These are phyloP conservation scores for Carcina quercana DNA, from an alignment of 2,888 invertebrate genomes.

Conservation along the genomic window DNA sequence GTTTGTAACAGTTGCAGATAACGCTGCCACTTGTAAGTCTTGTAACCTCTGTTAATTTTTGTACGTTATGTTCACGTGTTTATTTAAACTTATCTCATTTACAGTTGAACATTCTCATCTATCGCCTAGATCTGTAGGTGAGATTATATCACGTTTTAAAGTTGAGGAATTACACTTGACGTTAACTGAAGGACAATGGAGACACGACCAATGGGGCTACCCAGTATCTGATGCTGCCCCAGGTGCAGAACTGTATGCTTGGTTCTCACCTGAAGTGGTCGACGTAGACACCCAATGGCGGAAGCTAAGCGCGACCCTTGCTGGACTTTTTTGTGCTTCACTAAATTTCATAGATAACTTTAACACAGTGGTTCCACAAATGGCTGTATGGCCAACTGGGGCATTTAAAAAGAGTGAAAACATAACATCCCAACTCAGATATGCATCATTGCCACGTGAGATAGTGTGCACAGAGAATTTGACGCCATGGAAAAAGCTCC, in stretches of 20 bases:
- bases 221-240: conserved; percentile 92
- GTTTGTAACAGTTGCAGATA: conserved; percentile 87
- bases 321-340: conserved; percentile 97
- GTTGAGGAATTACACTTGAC: conserved; percentile 94
- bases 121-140: conserved; percentile 91
- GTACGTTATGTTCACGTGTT: no score
- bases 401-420: conserved; percentile 63
- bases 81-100: no score
- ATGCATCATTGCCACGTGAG: conserved; percentile 95
- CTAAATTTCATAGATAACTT: conserved; percentile 93
- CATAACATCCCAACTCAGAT: conserved; percentile 77
- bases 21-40: conserved; percentile 76
- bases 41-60: conserved; percentile 4
- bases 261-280: conserved; percentile 83
- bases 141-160: conserved; percentile 87
- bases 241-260: conserved; percentile 95
- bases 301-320: conserved; percentile 90
- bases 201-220: conserved; percentile 95
- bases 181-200: conserved; percentile 95
- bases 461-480: conserved; percentile 99
- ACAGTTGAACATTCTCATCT: conserved; percentile 88
- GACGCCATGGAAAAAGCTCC: conserved; percentile 97
- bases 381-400: conserved; percentile 86
- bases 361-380: conserved; percentile 89
- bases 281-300: conserved; percentile 91